Conservation (phyloP, 1,140 invertebrate genomes). For the Plutomurus gul region DNA sequence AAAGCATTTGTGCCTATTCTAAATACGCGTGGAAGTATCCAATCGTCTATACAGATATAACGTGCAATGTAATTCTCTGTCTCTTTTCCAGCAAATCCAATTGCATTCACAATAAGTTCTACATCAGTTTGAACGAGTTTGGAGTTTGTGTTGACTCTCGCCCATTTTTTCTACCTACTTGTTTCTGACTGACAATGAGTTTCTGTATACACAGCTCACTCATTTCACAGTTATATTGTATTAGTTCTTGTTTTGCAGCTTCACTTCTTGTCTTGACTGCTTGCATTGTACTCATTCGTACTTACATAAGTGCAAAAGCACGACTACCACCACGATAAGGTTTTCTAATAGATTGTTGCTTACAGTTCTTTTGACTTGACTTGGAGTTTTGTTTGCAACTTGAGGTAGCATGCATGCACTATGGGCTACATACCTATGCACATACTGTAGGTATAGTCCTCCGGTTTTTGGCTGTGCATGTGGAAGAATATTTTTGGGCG, state of each 20-base stretch:
- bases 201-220: not conserved
- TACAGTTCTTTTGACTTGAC: no score
- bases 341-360: no score
- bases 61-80: not conserved
- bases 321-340: no score
- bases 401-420: not conserved
- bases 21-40: no score
- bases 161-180: not conserved
- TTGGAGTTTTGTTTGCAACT: not conserved
- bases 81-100: not conserved
- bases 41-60: no score
- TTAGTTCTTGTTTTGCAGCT: not conserved
- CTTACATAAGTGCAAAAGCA: no score
- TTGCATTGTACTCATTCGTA: no score
- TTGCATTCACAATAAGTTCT: not conserved
- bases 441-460: not conserved
- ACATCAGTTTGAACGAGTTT: not conserved
- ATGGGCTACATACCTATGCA: not conserved
- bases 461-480: constrained; percentile 28
- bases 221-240: not conserved
- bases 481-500: constrained; percentile 30
- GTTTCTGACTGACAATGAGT: no score
- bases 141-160: not conserved
- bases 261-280: not conserved
- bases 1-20: no score